Conservation (phyloP, 2,797 vertebrate genomes). For the Acanthornis magna region DNA sequence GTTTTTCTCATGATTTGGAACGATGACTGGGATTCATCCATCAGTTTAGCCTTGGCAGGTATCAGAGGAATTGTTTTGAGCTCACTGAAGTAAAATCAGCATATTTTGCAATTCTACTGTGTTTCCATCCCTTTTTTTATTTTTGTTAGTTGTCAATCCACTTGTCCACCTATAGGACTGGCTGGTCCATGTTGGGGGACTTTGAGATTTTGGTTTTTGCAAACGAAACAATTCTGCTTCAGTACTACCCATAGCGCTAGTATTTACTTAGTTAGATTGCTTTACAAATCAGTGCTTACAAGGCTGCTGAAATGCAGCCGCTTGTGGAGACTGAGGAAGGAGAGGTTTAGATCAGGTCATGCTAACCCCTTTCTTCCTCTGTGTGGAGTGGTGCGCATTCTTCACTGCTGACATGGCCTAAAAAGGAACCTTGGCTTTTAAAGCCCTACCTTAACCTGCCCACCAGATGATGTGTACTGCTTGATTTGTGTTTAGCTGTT, state of each 20-base stretch:
- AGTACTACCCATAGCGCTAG: background rate
- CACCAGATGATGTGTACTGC: background rate
- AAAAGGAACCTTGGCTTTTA: constrained; percentile 44
- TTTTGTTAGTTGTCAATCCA: background rate
- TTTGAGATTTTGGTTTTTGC: background rate
- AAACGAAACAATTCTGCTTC: background rate
- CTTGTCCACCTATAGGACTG: background rate
- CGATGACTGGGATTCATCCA: background rate
- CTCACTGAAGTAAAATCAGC: background rate
- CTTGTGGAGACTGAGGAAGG: background rate
- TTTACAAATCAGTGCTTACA: background rate
- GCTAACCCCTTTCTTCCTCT: constrained; percentile 45
- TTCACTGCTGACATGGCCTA: constrained; percentile 41
- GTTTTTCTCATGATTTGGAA: background rate
- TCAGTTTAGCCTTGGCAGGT: background rate
- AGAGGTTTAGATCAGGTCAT: constrained; percentile 50
- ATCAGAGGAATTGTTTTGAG: background rate
- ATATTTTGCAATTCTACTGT: background rate
- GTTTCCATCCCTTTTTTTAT: background rate
- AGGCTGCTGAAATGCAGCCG: background rate
- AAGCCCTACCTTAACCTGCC: constrained; percentile 36
- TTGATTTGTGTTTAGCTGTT: background rate
- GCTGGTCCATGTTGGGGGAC: background rate
- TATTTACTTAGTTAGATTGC: background rate
- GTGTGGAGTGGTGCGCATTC: background rate